These are phyloP conservation scores for Lepas anatifera DNA, from an alignment of 2,888 invertebrate genomes.

Conservation along the genomic window DNA sequence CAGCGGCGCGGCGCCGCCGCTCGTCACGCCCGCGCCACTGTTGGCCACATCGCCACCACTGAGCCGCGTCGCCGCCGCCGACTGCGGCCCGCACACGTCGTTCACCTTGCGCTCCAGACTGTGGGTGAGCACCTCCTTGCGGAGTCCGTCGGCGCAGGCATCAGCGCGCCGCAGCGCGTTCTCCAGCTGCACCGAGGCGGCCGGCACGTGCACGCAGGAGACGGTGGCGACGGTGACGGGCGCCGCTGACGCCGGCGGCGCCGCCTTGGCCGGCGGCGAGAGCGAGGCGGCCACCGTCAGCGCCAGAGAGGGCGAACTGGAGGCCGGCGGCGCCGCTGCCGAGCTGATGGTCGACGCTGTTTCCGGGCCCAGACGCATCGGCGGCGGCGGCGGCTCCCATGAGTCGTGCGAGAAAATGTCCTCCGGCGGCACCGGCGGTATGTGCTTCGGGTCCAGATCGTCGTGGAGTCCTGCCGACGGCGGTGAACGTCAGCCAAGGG, in stretches of 20 bases:
- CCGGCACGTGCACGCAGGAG: slow-evolving; percentile 19
- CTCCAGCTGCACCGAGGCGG: slow-evolving; percentile 22
- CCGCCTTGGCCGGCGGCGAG: neutral
- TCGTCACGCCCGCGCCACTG: slow-evolving; percentile 17
- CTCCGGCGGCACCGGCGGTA: slow-evolving; percentile 12
- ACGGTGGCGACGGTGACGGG: neutral
- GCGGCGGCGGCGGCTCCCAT: slow-evolving; percentile 4
- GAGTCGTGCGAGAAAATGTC: slow-evolving; percentile 13
- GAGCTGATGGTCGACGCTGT: neutral
- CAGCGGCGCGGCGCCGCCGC: slow-evolving; percentile 16
- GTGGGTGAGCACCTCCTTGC: slow-evolving; percentile 6
- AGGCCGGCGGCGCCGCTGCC: neutral
- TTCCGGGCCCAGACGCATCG: neutral
- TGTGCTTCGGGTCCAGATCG: slow-evolving; percentile 10
- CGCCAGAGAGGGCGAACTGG: neutral
- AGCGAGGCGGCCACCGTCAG: neutral
- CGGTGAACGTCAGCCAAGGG: neutral
- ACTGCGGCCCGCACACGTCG: neutral
- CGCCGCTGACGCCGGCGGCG: neutral
- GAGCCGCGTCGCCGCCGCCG: slow-evolving; percentile 7
- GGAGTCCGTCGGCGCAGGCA: slow-evolving; percentile 16
- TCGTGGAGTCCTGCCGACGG: neutral
- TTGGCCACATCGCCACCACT: slow-evolving; percentile 10
- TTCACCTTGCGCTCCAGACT: slow-evolving; percentile 3
- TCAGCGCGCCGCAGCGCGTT: slow-evolving; percentile 24